Evolutionary conservation across 2,797 vertebrate species (phyloP), one percentile per base, ranked within the genome.

Genomic region (Zenarchopterus dispar): DNA sequence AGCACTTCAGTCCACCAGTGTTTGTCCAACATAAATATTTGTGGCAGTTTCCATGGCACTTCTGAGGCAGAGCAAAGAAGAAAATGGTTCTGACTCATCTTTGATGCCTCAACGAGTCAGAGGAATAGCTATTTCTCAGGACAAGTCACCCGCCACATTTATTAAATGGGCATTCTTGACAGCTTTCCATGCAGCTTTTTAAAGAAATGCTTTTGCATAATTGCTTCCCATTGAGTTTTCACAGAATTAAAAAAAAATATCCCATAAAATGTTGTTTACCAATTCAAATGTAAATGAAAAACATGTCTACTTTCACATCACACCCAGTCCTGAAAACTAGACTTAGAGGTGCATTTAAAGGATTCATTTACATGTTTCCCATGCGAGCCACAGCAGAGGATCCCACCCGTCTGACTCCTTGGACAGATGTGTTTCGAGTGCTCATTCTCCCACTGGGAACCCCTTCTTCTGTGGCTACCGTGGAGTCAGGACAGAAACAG

Each of bases 21-120:
- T 93, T 94, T 94, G 91, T 93, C 63, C 6, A 77, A 63, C 69
- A 75, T 89, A 93, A 94, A 95, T 95, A 94, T 93, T 94, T 96
- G 89, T 76, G 86, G 89, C 84, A 86, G 93, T 95, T 95, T 92
- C 93, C 91, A 93, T 94, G 94, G 92, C 77, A 93, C 89, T 91
- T 88, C 77, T 84, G 76, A 84, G 76, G 36, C 24, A 51, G 59
- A 67, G 81, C 67, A 85, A 77, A 80, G 75, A 72, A 77, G 74
- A 67, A 86, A 91, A 92, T 86, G 84, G 78, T 84, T 84, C 75
- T 88, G 91, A 89, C 89, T 89, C 80, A 84, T 86, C 84, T 93
- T 88, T 91, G 92, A 91, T 89, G 87, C 79, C 86, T 89, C 89
- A 85, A 89, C 90, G 80, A 78, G 77, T 84, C 75, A 91, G 91